phyloP scores from a whole-genome alignment of 1,140 invertebrate genomes.

The Aphaenogaster ashmeadi region DNA sequence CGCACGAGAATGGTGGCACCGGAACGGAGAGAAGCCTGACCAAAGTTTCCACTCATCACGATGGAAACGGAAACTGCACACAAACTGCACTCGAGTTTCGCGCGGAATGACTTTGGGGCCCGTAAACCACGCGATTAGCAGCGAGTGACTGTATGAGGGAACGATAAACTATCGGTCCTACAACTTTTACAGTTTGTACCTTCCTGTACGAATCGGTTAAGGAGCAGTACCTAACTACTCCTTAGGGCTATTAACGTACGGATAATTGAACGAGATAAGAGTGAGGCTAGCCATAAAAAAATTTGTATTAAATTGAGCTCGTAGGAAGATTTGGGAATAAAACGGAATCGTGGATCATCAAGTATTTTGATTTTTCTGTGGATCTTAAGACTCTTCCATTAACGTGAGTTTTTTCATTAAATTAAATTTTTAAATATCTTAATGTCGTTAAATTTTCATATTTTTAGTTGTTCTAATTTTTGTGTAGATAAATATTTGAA shows the following conservation, averaged over 20 bases:
- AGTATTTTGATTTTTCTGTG: background rate
- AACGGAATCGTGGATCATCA: background rate
- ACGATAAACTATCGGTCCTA: slow-evolving; percentile 57
- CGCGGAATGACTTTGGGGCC: slow-evolving; percentile 44
- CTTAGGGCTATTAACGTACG: slow-evolving; percentile 24
- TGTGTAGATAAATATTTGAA: slow-evolving; percentile 3
- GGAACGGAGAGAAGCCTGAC: slow-evolving; percentile 46
- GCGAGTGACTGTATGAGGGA: slow-evolving; percentile 30
- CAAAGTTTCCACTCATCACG: slow-evolving; percentile 59
- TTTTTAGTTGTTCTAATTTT: background rate
- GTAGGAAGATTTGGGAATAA: background rate
- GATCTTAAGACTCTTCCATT: background rate
- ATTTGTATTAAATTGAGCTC: slow-evolving; percentile 13
- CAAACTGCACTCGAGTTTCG: slow-evolving; percentile 57
- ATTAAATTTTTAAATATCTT: background rate
- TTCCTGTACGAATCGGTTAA: slow-evolving; percentile 37
- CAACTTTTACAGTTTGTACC: slow-evolving; percentile 55
- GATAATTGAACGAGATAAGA: slow-evolving; percentile 46
- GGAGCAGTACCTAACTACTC: background rate
- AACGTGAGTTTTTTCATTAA: background rate
- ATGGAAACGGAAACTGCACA: slow-evolving; percentile 63
- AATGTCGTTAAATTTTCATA: background rate
- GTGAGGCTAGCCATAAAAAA: background rate
- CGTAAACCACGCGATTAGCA: slow-evolving; percentile 61
- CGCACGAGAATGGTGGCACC: slow-evolving; percentile 36